Evolutionary conservation across 2,888 invertebrate species (phyloP), one percentile per base, ranked within the genome.

Genomic region (Athalia circularis): DNA sequence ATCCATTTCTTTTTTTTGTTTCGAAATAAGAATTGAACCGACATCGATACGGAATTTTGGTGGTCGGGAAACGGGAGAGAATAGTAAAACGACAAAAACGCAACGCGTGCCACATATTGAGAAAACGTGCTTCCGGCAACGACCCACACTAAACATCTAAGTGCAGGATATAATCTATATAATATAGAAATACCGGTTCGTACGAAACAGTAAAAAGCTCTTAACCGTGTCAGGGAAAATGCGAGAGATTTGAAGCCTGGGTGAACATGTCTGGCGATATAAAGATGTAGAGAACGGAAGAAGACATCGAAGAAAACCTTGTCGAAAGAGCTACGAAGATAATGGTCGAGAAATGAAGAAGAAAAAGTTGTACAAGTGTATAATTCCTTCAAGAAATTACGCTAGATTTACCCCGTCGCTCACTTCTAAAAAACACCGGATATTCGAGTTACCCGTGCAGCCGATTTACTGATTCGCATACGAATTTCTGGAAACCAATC

Each of bases 191-290:
- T 48, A 65, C 65, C 48, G 8, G 47, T 15, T 15, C 54, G 47
- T 68, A 54, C 29, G 54, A 50, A 72, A 72, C 72, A 72, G 72
- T 72, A 61, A 59, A 72, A 72, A 72, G 72, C 72, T 59, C 72
- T 72, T 72, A 72, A 72, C 59, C 72, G n/a, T 54, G 9, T n/a
- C 9, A 59, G 45, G 70, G 7, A 70, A 70, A 54, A 50, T 5
- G 72, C 45, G 15, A 15, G 11, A 47, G n/a, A 59, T 72, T 9
- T 57, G 13, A 61, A 47, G 72, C 48, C 7, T 11, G 13, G 72
- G 61, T 13, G 29, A 29, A 29, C 29, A 29, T 50, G 68, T 68
- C 68, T 68, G 29, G 15, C 54, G 68, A 29, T 47, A n/a, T n/a
- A 43, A 68, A 11, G 52, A 50, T 43, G 54, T 47, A 48, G 47